These are phyloP conservation scores for Hyperopisus bebe DNA, from an alignment of 2,113 vertebrate genomes.

Conservation along the genomic window DNA sequence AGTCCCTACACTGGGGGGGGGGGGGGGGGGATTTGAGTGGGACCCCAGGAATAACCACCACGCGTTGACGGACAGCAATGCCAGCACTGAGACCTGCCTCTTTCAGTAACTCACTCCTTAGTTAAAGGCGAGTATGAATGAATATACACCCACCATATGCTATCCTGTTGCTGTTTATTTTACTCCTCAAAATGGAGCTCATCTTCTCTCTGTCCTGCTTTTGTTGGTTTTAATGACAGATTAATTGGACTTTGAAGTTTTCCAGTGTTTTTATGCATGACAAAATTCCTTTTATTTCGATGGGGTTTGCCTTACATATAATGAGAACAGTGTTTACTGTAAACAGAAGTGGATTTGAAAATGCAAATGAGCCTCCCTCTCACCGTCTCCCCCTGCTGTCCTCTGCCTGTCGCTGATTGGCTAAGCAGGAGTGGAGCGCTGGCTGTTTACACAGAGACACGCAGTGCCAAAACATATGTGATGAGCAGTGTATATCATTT, in stretches of 20 bases:
- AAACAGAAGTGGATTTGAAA: constrained; percentile 18
- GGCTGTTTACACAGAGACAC: background rate
- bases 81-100: background rate
- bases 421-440: background rate
- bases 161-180: background rate
- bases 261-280: background rate
- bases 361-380: constrained; percentile 21
- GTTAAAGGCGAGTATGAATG: background rate
- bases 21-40: background rate
- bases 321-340: constrained; percentile 18
- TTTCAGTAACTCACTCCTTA: background rate
- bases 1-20: background rate
- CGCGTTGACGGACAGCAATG: background rate
- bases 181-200: background rate
- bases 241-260: constrained; percentile 24
- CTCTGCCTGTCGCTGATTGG: background rate
- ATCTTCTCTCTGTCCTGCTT: background rate
- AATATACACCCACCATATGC: background rate
- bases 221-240: constrained; percentile 5
- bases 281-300: constrained; percentile 18
- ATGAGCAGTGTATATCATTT: background rate
- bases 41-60: background rate
- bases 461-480: background rate
- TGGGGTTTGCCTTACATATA: constrained; percentile 16
- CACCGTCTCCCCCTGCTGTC: constrained; percentile 21